Evolutionary conservation across 2,797 vertebrate genomes (phyloP), one percentile per base, ranked within the genome.

Genomic region (Chelmon rostratus): DNA sequence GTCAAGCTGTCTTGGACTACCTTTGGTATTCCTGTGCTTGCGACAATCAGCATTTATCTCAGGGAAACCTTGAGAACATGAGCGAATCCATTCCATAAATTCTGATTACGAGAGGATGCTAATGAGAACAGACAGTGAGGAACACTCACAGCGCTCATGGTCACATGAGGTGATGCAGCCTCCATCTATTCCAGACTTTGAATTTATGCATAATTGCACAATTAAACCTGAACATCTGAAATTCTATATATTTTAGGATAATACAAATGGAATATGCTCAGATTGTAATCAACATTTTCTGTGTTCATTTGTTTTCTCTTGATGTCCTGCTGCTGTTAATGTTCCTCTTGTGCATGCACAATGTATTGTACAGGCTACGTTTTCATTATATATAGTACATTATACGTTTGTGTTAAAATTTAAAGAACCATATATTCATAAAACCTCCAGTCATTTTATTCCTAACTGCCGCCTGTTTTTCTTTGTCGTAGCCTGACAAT

Each of bases 191-290:
- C 15, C 64, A 57, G 46, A 56, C 11, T 65, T 58, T 57, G 25
- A 79, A 73, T 79, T n/a, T 66, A 73, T 58, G 21, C 44, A 66
- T 78, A 70, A 67, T 31, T 53, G 56, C 16, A 54, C 53, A 82
- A 81, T 63, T 35, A 75, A 76, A 75, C 42, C 68, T 44, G 46
- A 65, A 58, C 68, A 80, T 76, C 47, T 80, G 50, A 15, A 42
- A 31, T 72, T 73, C 49, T 38, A 7, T 12, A 38, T 38, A 44
- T 50, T 31, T 53, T 31, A 31, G 28, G 28, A 3, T 23, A 11
- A 57, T 56, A 53, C 59, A 42, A 38, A 37, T 33, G 23, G 16
- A 44, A 57, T 52, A 52, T 38, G 25, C 10, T n/a, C 6, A 25
- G 25, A 57, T 33, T 68, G 2, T 37, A 76, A 71, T 69, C 53